Percentiles rank a stretch among this genome's conserved stretches.
phyloP scores from a whole-genome alignment of 2,888 invertebrate species.

The Idaea straminata region DNA sequence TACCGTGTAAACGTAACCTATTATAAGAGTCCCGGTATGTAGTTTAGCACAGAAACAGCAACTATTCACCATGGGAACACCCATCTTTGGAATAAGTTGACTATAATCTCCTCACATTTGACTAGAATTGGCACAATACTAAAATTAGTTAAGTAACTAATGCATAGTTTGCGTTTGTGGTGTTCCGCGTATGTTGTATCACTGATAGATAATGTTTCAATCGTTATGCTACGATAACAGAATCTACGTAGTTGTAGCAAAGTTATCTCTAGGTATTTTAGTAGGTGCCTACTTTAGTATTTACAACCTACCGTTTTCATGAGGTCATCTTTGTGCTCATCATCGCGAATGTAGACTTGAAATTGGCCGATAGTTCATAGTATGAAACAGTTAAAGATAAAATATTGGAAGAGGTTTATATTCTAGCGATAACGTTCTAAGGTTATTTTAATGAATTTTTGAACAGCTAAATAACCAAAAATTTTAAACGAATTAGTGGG shows the following conservation, averaged over 20 bases:
- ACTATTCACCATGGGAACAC: slow-evolving; percentile 65
- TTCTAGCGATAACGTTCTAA: too few relatives aligned
- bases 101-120: slow-evolving; percentile 21
- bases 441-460: too few relatives aligned
- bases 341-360: neutral
- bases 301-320: slow-evolving; percentile 8
- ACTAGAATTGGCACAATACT: slow-evolving; percentile 8
- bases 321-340: neutral
- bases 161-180: slow-evolving; percentile 12
- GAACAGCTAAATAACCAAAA: too few relatives aligned
- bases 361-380: neutral
- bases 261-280: neutral
- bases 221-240: slow-evolving; percentile 17
- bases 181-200: slow-evolving; percentile 18
- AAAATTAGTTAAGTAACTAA: slow-evolving; percentile 18
- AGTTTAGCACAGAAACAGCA: slow-evolving; percentile 63
- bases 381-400: too few relatives aligned
- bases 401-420: too few relatives aligned
- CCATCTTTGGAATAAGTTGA: slow-evolving; percentile 41
- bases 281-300: neutral
- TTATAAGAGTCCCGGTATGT: slow-evolving; percentile 64
- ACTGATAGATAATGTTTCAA: slow-evolving; percentile 22
- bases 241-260: neutral
- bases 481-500: too few relatives aligned
- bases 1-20: slow-evolving; percentile 66